phyloP scores from a whole-genome alignment of 30 jellyfish, hydroid and myxozoan genomes.

The Turritopsis dohrnii region DNA sequence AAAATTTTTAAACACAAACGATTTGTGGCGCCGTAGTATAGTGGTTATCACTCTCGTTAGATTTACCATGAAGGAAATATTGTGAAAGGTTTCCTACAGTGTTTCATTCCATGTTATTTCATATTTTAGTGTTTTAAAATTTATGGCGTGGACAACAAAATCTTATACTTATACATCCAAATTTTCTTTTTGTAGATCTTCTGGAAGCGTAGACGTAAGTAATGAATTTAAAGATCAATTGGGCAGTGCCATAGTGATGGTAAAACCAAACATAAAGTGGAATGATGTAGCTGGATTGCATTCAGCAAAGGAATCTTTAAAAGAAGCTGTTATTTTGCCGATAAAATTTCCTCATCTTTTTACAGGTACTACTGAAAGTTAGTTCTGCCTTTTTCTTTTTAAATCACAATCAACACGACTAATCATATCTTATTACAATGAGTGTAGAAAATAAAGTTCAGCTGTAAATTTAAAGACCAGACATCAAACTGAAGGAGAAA shows the following conservation, averaged over 20 bases:
- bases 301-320: slow-evolving; percentile 96
- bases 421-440: not conserved
- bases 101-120: too few species aligned
- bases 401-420: too few species aligned
- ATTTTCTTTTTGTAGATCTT: slow-evolving; percentile 35
- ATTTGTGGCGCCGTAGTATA: too few species aligned
- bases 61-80: too few species aligned
- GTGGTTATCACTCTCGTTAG: too few species aligned
- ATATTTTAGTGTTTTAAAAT: too few species aligned
- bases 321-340: slow-evolving; percentile 97
- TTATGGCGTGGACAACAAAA: too few species aligned
- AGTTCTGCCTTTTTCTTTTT: too few species aligned
- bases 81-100: too few species aligned
- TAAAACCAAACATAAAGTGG: slow-evolving; percentile 95
- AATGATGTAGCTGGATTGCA: slow-evolving; percentile 97
- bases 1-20: too few species aligned
- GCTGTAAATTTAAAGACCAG: slow-evolving; percentile 47
- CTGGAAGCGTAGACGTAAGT: slow-evolving; percentile 35
- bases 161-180: too few species aligned
- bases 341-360: slow-evolving; percentile 94
- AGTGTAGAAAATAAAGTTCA: not conserved
- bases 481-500: slow-evolving; percentile 97
- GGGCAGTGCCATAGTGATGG: slow-evolving; percentile 94
- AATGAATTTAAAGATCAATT: slow-evolving; percentile 80
- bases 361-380: slow-evolving; percentile 66